Conservation (phyloP, 2,888 invertebrate species). For the Troglohyphantes excavatus region DNA sequence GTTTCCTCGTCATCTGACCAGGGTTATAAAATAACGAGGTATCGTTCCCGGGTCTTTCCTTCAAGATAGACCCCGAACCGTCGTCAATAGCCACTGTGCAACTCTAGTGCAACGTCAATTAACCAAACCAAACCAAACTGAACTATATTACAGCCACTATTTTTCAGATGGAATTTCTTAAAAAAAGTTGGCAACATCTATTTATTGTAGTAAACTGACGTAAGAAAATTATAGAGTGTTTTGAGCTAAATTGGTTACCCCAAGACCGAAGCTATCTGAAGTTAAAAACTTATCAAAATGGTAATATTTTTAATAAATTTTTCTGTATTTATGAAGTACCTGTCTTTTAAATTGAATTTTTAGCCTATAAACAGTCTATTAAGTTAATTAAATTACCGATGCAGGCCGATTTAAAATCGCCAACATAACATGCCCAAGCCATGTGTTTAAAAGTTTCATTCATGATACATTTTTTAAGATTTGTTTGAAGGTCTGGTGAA, state of each 20-base stretch:
- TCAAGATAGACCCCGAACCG: too few species aligned
- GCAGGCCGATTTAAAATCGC: slow-evolving; percentile 28
- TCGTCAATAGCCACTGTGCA: too few species aligned
- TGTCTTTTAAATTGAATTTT: background rate
- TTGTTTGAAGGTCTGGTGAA: background rate
- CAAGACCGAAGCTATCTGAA: slow-evolving; percentile 73
- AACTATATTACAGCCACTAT: too few species aligned
- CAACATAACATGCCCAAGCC: background rate
- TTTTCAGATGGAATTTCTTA: too few species aligned
- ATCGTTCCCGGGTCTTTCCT: too few species aligned
- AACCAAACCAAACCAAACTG: too few species aligned
- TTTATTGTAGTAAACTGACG: background rate
- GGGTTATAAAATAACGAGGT: too few species aligned
- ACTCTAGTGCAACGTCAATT: too few species aligned
- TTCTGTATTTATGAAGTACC: background rate
- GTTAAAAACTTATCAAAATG: slow-evolving; percentile 20
- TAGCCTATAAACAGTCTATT: background rate
- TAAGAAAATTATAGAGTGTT: background rate
- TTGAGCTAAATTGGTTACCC: slow-evolving; percentile 52
- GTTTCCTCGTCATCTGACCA: too few species aligned
- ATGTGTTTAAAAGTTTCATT: background rate
- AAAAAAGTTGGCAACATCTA: background rate
- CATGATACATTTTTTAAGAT: too few species aligned
- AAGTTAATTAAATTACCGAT: background rate
- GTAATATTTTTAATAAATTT: slow-evolving; percentile 34